A percentile compares a stretch with the other conserved stretches of the same genome.
These are phyloP conservation scores for Spodoptera littoralis DNA, from an alignment of 2,888 invertebrate genomes.

Conservation along the genomic window DNA sequence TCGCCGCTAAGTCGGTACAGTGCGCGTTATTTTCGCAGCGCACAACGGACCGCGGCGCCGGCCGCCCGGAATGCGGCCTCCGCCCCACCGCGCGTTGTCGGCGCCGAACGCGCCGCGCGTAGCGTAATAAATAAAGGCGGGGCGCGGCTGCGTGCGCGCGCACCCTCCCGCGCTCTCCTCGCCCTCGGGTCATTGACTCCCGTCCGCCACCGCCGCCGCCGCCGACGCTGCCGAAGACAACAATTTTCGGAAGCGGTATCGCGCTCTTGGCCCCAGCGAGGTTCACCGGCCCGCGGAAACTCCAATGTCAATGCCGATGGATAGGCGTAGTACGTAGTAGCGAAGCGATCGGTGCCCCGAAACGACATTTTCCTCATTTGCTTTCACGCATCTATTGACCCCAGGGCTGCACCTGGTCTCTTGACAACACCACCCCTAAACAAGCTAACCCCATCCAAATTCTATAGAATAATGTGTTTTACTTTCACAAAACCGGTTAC, in stretches of 20 bases:
- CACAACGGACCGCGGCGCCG: slow-evolving; percentile 71
- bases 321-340: slow-evolving; percentile 56
- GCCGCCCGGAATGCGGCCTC: slow-evolving; percentile 84
- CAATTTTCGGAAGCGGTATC: slow-evolving; percentile 76
- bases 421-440: slow-evolving; percentile 51
- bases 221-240: slow-evolving; percentile 77
- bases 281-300: slow-evolving; percentile 60
- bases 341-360: slow-evolving; percentile 14
- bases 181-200: slow-evolving; percentile 86
- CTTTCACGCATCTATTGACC: slow-evolving; percentile 72
- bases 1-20: slow-evolving; percentile 66
- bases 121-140: slow-evolving; percentile 89
- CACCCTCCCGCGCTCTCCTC: slow-evolving; percentile 85
- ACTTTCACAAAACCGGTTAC: slow-evolving; percentile 66
- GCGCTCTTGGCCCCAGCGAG: slow-evolving; percentile 76
- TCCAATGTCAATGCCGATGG: slow-evolving; percentile 85
- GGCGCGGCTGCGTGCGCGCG: slow-evolving; percentile 88
- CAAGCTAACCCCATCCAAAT: slow-evolving; percentile 33
- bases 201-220: slow-evolving; percentile 66
- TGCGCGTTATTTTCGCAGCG: slow-evolving; percentile 84
- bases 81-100: slow-evolving; percentile 82
- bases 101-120: slow-evolving; percentile 83
- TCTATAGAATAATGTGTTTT: slow-evolving; percentile 45
- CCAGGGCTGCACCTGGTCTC: slow-evolving; percentile 67
- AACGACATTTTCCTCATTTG: slow-evolving; percentile 44